Conservation (phyloP, 2,797 vertebrate genomes). For the Enteromius mattozi region DNA sequence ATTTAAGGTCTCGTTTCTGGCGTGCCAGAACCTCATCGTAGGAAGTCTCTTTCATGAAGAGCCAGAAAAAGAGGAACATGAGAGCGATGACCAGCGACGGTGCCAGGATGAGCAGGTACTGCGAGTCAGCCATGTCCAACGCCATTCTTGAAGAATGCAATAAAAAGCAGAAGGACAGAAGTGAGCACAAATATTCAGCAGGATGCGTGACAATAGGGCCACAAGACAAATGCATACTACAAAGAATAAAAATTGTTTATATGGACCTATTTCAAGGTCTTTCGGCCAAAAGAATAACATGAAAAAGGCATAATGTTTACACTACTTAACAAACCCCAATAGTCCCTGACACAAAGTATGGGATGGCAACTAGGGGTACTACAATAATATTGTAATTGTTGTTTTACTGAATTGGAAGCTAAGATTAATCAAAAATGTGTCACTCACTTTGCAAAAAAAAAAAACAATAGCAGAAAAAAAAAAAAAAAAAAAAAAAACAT, state of each 20-base stretch:
- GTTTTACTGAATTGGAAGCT: too few species aligned
- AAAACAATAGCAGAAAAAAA: neutral
- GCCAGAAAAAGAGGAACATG: constrained; percentile 99
- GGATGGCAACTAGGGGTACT: too few species aligned
- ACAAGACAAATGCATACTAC: neutral
- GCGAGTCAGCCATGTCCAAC: constrained; percentile 95
- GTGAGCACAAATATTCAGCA: neutral
- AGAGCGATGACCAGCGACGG: constrained; percentile 92
- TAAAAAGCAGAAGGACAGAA: neutral
- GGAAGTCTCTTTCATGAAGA: constrained; percentile 99
- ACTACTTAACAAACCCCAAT: too few species aligned
- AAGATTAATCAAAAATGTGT: too few species aligned
- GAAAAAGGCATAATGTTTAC: neutral
- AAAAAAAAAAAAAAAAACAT: neutral
- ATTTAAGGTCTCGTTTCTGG: constrained; percentile 91
- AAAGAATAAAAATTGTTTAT: neutral
- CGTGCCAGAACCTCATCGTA: constrained; percentile 95
- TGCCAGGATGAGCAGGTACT: constrained; percentile 94
- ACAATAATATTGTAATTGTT: too few species aligned
- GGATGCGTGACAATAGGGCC: neutral
- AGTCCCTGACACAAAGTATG: too few species aligned
- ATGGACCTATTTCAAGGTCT: neutral
- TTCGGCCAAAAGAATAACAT: neutral
- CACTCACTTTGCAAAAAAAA: too few species aligned
- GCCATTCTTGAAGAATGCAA: constrained; percentile 78